A percentile compares a stretch with the other conserved stretches of the same genome.
These are phyloP conservation scores for Pocillopora grandis DNA, from an alignment of 92 coral and sea anemone species.

Conservation along the genomic window DNA sequence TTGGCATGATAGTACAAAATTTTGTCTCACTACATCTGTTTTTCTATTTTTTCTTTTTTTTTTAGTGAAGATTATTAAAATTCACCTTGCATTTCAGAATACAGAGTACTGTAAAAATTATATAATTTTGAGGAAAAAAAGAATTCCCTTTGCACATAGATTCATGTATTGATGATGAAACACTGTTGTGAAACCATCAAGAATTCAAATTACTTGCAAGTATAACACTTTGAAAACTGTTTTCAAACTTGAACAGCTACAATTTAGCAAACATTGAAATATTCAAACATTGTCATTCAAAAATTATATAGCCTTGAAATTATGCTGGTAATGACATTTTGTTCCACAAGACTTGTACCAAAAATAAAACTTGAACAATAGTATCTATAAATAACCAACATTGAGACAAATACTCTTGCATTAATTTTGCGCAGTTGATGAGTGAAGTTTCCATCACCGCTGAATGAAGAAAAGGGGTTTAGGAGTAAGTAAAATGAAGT, in stretches of 20 bases:
- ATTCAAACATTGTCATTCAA: neutral
- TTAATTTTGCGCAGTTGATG: constrained; percentile 56
- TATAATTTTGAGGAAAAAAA: neutral
- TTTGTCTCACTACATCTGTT: no score
- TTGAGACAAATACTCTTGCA: constrained; percentile 32
- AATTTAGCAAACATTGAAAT: neutral
- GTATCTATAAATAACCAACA: constrained; percentile 34
- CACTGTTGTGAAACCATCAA: neutral
- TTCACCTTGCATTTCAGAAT: neutral
- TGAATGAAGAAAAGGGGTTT: constrained; percentile 88
- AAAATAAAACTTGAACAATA: constrained; percentile 1
- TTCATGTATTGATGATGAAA: neutral
- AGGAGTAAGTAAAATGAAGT: constrained; percentile 77
- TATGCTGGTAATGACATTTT: neutral
- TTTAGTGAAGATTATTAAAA: neutral
- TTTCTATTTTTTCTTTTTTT: no score
- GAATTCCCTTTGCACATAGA: neutral
- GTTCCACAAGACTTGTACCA: constrained; percentile 3
- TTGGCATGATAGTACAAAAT: no score
- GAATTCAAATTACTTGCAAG: neutral
- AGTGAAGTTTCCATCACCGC: constrained; percentile 79
- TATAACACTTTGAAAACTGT: neutral
- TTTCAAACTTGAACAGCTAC: no score
- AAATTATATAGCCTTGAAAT: neutral
- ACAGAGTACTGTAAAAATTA: neutral